Evolutionary conservation across 1,140 invertebrate species (phyloP).

Genomic region (Drosophila fuyamai): DNA sequence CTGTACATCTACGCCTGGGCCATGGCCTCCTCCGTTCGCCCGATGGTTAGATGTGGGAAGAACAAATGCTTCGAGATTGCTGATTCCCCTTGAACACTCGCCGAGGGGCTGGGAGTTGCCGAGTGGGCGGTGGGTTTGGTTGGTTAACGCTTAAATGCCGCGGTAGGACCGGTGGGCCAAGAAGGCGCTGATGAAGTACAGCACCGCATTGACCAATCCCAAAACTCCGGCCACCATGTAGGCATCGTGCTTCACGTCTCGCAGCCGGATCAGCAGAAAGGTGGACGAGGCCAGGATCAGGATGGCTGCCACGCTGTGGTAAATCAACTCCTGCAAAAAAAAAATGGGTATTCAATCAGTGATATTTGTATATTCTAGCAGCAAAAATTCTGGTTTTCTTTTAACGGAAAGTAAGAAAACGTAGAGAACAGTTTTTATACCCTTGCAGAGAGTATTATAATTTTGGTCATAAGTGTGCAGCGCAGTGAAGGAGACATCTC

Average conservation of each 20-base stretch:
- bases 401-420: too few species aligned
- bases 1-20: constrained; percentile 13
- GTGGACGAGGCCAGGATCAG: constrained; percentile 89
- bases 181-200: constrained; percentile 91
- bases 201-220: constrained; percentile 88
- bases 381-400: background rate
- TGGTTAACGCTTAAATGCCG: constrained; percentile 86
- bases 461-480: too few species aligned
- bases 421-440: too few species aligned
- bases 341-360: background rate
- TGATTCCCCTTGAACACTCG: constrained; percentile 42
- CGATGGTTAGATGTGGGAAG: constrained; percentile 8
- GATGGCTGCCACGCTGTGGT: constrained; percentile 90
- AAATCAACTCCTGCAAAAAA: constrained; percentile 89
- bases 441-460: too few species aligned
- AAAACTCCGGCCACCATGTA: constrained; percentile 90
- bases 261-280: constrained; percentile 87
- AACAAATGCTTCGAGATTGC: constrained; percentile 55
- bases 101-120: constrained; percentile 21
- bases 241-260: constrained; percentile 87
- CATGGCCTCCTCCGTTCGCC: constrained; percentile 14
- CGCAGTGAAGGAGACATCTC: too few species aligned
- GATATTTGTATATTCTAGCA: background rate
- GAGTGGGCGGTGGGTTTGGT: constrained; percentile 21
- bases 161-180: constrained; percentile 90